Evolutionary conservation across 2,113 vertebrate species (phyloP), one percentile per base, ranked within the genome.

Genomic region (Tupaia tana): DNA sequence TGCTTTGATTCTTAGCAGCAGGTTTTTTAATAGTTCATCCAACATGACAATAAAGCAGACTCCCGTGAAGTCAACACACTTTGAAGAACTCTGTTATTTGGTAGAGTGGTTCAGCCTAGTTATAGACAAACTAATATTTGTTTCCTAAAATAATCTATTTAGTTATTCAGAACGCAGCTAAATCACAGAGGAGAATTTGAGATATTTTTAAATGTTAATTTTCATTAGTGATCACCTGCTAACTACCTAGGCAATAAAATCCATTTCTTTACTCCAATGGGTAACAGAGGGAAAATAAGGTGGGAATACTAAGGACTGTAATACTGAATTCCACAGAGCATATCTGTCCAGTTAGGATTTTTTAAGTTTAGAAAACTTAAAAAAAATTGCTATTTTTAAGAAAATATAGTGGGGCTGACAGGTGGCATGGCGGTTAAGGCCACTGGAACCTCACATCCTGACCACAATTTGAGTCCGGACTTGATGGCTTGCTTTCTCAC

Each of bases 171-270:
- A 97, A 94, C 92, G 82, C 88, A 96, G 91, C 91, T 91, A 93
- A 93, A 96, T 86, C 89, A 90, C 94, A 96, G 64, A 95, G 75
- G 81, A 96, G 86, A 97, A 97, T 70, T 93, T 95, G 59, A 20
- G 79, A 96, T 96, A 95, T 71, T 90, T 86, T n/a, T 96, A 96
- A 97, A 93, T 91, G 94, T 97, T 97, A 96, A 80, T 96, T 97
- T 91, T 95, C 95, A 97, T 96, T 86, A 95, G 6, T 86, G 85
- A 97, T 97, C 89, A 97, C 52, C 70, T 96, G 10, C 43, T 88
- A 29, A 61, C 74, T 88, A 29, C 64, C 74, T 10, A 61, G 58
- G 90, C 54, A 93, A 31, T 93, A 78, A 78, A 31, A 70, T 86
- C 74, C 96, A 77, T 81, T 90, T 64, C 64, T 61, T 13, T 5